Evolutionary conservation across 2,797 vertebrate species (phyloP).

Genomic region (Fistularia commersonii): DNA sequence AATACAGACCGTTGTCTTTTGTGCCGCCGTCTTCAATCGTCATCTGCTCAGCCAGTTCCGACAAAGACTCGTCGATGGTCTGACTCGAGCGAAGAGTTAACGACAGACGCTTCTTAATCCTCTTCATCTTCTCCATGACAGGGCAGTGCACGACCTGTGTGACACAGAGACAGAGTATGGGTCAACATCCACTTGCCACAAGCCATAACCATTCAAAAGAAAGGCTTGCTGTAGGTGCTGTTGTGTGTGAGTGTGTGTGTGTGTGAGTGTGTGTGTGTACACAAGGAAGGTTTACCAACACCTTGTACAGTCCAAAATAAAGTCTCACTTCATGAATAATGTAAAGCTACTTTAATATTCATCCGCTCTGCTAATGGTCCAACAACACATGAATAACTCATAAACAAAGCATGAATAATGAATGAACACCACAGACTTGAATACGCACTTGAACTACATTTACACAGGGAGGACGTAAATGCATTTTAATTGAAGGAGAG

Average conservation of each 20-base stretch:
- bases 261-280: neutral
- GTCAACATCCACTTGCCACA: too few species aligned
- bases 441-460: conserved; percentile 30
- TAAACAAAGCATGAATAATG: conserved; percentile 50
- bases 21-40: conserved; percentile 95
- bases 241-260: neutral
- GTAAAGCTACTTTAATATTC: conserved; percentile 65
- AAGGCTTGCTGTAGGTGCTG: conserved; percentile 5
- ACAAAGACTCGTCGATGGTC: conserved; percentile 94
- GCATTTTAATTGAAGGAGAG: conserved; percentile 19
- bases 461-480: conserved; percentile 20
- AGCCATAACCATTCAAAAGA: conserved; percentile 3
- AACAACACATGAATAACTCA: conserved; percentile 54
- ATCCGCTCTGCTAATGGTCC: conserved; percentile 48
- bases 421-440: conserved; percentile 39
- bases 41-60: conserved; percentile 98
- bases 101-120: conserved; percentile 94
- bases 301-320: conserved; percentile 37
- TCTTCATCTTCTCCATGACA: conserved; percentile 91
- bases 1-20: conserved; percentile 88
- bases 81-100: conserved; percentile 94
- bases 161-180: conserved; percentile 10
- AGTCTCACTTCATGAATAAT: conserved; percentile 64
- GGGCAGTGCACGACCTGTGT: conserved; percentile 39
- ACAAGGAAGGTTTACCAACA: conserved; percentile 9